phyloP scores from a whole-genome alignment of 1,140 invertebrate species.

The Zaprionus davidi region DNA sequence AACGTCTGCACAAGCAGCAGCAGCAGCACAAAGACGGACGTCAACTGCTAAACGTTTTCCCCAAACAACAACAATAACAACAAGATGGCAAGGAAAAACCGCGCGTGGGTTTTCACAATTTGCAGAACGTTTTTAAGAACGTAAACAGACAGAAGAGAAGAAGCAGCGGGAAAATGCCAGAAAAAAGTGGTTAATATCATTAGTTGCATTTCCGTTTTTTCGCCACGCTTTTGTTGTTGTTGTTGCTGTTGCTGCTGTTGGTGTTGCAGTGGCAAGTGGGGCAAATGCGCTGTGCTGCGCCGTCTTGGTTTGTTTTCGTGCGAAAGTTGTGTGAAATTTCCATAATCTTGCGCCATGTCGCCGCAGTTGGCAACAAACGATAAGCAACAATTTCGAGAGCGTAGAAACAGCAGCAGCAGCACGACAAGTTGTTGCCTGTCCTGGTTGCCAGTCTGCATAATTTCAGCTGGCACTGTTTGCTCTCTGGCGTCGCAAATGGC shows the following conservation, averaged over 20 bases:
- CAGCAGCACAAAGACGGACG: neutral
- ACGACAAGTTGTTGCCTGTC: conserved; percentile 62
- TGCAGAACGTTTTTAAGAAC: conserved; percentile 72
- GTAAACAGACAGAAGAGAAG: conserved; percentile 60
- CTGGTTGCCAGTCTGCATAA: conserved; percentile 60
- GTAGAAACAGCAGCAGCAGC: conserved; percentile 29
- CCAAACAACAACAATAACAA: conserved; percentile 18
- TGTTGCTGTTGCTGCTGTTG: conserved; percentile 20
- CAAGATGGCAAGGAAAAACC: conserved; percentile 28
- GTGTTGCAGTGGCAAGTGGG: conserved; percentile 7
- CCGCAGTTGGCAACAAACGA: conserved; percentile 52
- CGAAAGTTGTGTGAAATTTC: conserved; percentile 61
- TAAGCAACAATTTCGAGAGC: conserved; percentile 68
- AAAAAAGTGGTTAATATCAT: conserved; percentile 80
- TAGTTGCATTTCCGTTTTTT: conserved; percentile 62
- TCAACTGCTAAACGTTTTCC: conserved; percentile 54
- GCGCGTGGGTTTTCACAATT: conserved; percentile 70
- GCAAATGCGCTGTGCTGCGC: conserved; percentile 25
- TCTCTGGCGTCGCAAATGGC: conserved; percentile 43
- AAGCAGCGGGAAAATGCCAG: conserved; percentile 20
- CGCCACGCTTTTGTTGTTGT: conserved; percentile 19
- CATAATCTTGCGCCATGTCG: conserved; percentile 70
- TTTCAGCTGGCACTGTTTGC: conserved; percentile 44
- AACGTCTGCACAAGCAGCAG: conserved; percentile 18
- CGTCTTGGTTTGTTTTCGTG: conserved; percentile 30